Evolutionary conservation across 2,797 vertebrate species (phyloP), one percentile per base, ranked within the genome.

Genomic region (Myotis findleyi): DNA sequence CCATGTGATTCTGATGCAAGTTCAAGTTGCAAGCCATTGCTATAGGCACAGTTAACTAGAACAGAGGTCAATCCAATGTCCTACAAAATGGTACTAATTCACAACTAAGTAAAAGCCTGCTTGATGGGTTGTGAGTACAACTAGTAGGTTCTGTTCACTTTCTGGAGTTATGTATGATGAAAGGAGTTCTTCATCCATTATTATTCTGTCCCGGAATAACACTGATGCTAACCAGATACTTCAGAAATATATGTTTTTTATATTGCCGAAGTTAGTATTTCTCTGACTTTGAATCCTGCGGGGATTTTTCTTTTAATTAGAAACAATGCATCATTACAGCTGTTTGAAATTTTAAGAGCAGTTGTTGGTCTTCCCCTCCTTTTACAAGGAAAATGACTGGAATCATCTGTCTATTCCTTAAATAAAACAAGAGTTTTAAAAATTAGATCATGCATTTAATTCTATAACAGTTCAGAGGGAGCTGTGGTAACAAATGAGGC

Each of bases 391-490:
- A 97, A 97, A 95, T 95, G 98, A 91, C 88, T 0, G 0, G 96
- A 83, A 90, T 96, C 97, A 98, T 97, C 98, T 98, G 97, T 94
- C 95, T 97, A 66, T 79, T 98, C 92, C 96, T 98, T 97, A 98
- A 98, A 96, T 97, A 97, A 98, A 97, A 96, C 69, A 87, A 95
- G 96, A 96, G 27, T 57, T 85, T 88, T 30, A 91, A 72, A 68
- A 94, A 92, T 49, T 5, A 87, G 21, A 94, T 97, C 87, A 97
- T 11, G 30, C 14, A 6, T 93, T 69, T 84, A 82, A 94, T 92
- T 95, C 27, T 69, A 1, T 84, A 96, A 80, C 0, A 8, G 55
- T 17, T 68, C 38, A 62, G 68, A 89, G 89, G 77, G 75, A 77
- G 11, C 51, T 68, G 8, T 53, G 66, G 2, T 71, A 91, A 64